Percentiles rank a stretch among this genome's conserved stretches.
Conservation (phyloP, 2,797 vertebrate genomes). For the Melopsittacus undulatus region DNA sequence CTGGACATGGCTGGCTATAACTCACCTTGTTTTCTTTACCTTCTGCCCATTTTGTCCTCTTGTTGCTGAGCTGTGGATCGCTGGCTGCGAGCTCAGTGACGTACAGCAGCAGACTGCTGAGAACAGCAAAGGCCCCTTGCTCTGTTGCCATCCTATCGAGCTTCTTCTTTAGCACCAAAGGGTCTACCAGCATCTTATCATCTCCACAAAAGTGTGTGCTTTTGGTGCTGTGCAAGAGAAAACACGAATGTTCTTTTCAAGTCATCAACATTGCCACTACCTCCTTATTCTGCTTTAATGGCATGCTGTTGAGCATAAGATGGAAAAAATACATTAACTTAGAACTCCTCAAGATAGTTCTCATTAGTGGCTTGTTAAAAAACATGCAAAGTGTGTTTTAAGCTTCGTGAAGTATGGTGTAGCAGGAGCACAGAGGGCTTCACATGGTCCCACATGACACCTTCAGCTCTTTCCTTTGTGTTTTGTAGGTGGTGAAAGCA, state of each 20-base stretch:
- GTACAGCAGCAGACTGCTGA: slow-evolving; percentile 86
- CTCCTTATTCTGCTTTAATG: slow-evolving; percentile 28
- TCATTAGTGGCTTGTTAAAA: slow-evolving; percentile 50
- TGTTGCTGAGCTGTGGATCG: background rate
- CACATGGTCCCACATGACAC: background rate
- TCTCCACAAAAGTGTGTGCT: background rate
- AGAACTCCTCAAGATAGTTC: background rate
- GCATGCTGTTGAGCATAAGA: slow-evolving; percentile 4
- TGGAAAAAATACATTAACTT: background rate
- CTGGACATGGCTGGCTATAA: background rate
- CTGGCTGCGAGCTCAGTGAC: slow-evolving; percentile 58
- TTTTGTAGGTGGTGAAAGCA: background rate
- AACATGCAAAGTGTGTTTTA: slow-evolving; percentile 47
- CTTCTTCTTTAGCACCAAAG: slow-evolving; percentile 81
- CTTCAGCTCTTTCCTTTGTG: background rate
- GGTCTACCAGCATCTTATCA: slow-evolving; percentile 64
- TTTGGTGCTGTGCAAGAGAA: slow-evolving; percentile 78
- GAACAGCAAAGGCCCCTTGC: slow-evolving; percentile 79
- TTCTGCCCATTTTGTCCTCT: slow-evolving; percentile 33
- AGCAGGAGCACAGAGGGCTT: background rate
- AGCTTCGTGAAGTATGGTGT: background rate
- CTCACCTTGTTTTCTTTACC: slow-evolving; percentile 11
- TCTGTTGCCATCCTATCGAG: slow-evolving; percentile 74
- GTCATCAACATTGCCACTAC: slow-evolving; percentile 7
- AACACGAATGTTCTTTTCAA: slow-evolving; percentile 64